Evolutionary conservation across 2,113 vertebrate species (phyloP).

Genomic region (Melanocharis versteri): DNA sequence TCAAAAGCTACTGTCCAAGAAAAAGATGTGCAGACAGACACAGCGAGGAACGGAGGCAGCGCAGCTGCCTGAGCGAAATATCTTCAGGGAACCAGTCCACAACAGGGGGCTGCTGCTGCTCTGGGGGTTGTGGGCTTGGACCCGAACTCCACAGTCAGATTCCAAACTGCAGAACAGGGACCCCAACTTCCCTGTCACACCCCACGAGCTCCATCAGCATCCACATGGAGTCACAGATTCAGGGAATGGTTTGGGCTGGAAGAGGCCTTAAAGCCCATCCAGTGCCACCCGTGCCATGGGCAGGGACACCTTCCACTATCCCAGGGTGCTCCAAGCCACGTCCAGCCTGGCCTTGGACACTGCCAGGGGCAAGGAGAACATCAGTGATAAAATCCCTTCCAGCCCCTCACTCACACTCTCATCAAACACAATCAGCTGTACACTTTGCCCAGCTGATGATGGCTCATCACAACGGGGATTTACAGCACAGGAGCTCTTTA

Average conservation of each 20-base stretch:
- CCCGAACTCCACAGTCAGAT: neutral
- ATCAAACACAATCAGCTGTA: neutral
- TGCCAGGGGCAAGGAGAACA: neutral
- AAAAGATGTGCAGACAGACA: neutral
- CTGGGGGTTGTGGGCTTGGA: neutral
- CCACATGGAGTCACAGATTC: neutral
- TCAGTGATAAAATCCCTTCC: fast-evolving
- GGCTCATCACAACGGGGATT: neutral
- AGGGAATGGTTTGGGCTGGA: fast-evolving
- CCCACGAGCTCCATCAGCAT: fast-evolving
- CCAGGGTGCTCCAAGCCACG: neutral
- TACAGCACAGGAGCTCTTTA: neutral
- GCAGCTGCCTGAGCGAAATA: neutral
- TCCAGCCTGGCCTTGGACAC: fast-evolving
- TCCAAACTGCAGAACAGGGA: neutral
- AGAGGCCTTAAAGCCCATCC: fast-evolving
- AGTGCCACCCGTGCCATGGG: neutral
- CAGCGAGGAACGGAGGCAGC: neutral
- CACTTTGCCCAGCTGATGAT: neutral
- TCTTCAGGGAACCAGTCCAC: neutral
- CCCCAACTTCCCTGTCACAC: neutral
- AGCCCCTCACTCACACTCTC: neutral
- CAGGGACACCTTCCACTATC: neutral
- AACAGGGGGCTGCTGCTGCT: neutral
- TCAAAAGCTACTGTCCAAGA: neutral